Evolutionary conservation across 2,888 invertebrate species (phyloP).

Genomic region (Ormyrus pomaceus): DNA sequence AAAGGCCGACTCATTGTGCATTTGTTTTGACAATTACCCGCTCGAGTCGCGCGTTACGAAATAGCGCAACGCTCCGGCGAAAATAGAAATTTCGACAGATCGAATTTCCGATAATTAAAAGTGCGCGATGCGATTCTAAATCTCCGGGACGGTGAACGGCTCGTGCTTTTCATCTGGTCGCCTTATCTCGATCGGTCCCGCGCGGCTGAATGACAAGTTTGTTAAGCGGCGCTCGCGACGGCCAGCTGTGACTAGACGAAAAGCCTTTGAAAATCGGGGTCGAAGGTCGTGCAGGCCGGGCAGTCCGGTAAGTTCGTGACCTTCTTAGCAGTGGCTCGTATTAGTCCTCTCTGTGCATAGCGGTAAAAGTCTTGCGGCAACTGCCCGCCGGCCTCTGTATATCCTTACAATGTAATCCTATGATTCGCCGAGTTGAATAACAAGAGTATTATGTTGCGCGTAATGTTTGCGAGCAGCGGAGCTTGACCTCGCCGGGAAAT

Average conservation of each 20-base stretch:
- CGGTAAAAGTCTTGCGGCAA: constrained; percentile 36
- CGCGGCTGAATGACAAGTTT: constrained; percentile 39
- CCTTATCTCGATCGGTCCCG: constrained; percentile 33
- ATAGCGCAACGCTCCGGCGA: constrained; percentile 3
- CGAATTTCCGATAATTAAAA: constrained; percentile 6
- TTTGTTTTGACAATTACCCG: constrained; percentile 10
- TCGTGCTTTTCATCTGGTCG: constrained; percentile 26
- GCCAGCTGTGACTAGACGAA: neutral
- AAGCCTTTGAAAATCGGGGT: constrained; percentile 46
- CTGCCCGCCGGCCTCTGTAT: neutral
- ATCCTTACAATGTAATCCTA: constrained; percentile 42
- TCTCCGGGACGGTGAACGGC: constrained; percentile 21
- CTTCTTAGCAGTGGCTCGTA: constrained; percentile 25
- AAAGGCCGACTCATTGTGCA: too few species aligned
- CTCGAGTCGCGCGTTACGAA: neutral
- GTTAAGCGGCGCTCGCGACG: constrained; percentile 17
- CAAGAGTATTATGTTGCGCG: constrained; percentile 48
- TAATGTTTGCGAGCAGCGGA: constrained; percentile 28
- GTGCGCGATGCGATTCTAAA: neutral
- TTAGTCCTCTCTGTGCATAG: constrained; percentile 27
- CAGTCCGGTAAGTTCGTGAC: constrained; percentile 35
- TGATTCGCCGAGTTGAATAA: constrained; percentile 50
- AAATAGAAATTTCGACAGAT: constrained; percentile 16
- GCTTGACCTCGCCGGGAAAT: constrained; percentile 40
- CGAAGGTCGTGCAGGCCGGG: constrained; percentile 40